Evolutionary conservation across 1,140 invertebrate species (phyloP), one percentile per base, ranked within the genome.

Genomic region (Globodera ellingtonae): DNA sequence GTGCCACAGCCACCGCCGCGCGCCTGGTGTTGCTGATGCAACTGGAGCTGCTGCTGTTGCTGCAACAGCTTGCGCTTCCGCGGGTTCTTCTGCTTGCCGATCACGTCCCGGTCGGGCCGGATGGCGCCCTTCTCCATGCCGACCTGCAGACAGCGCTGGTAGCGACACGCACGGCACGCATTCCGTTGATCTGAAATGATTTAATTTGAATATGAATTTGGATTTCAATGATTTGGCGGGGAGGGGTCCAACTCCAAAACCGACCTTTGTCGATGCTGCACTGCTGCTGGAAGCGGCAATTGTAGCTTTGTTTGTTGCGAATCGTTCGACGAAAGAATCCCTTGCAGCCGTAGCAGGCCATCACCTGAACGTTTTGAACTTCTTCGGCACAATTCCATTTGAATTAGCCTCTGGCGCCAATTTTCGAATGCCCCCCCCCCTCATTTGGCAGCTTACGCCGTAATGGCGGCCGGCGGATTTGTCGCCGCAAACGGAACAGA

Each of bases 341-440:
- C 87, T 91, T 91, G 80, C 90, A 91, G n/a, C 91, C 91, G 83
- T 91, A 91, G 85, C 91, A 91, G 6, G 91, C 90, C 78, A 91
- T 87, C 7, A 82, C 78, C 80, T 81, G 44, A 80, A 35, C 67
- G 70, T 59, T 50, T 44, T 24, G 4, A 81, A 79, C 0, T 35
- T 35, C 35, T 35, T 35, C 35, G 35, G 35, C 35, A 35, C 35
- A 35, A 35, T 35, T 35, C 35, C 35, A 35, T 3, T 35, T 35
- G 1, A 35, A 35, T 35, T 35, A 35, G 1, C 35, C 35, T 35
- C 35, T 35, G 35, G 35, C 35, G 35, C 35, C 52, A 52, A 52
- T 52, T 52, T 52, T 52, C 6, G 52, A 35, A 35, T 35, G 35
- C 35, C 35, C 35, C 1, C 35, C 50, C 50, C 50, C 10, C 50